Evolutionary conservation across 2,113 vertebrate genomes (phyloP).

Genomic region (Rhegmatorhina hoffmannsi): DNA sequence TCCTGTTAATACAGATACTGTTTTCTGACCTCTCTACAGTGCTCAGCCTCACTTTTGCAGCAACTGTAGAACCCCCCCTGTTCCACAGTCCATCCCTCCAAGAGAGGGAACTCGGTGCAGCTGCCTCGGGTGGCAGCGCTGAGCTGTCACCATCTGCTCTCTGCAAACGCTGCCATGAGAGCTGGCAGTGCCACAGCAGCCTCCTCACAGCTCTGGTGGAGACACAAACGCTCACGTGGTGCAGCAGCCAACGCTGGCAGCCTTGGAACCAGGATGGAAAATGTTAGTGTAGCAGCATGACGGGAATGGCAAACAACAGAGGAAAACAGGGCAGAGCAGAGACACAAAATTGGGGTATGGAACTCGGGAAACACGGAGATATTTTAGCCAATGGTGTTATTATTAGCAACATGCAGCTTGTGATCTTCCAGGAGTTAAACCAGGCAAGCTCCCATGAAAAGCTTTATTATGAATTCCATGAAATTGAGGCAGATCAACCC

Average conservation of each 20-base stretch:
- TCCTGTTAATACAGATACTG: no score
- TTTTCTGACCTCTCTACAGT: no score
- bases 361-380: neutral
- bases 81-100: neutral
- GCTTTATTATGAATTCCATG: neutral
- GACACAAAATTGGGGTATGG: neutral
- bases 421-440: neutral
- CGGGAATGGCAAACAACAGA: slow-evolving; percentile 37
- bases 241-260: slow-evolving; percentile 42
- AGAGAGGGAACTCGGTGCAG: neutral
- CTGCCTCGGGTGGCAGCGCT: neutral
- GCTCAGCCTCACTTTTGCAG: no score
- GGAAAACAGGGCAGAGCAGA: neutral
- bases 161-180: slow-evolving; percentile 52
- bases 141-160: slow-evolving; percentile 54
- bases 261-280: slow-evolving; percentile 60
- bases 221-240: slow-evolving; percentile 47
- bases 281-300: slow-evolving; percentile 65
- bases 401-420: neutral
- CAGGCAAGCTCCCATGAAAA: slow-evolving; percentile 3
- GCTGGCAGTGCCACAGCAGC: slow-evolving; percentile 20
- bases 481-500: neutral
- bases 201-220: slow-evolving; percentile 28
- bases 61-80: no score
- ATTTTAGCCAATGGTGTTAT: neutral